These are phyloP conservation scores for Deroplatys truncata DNA, from an alignment of 2,888 invertebrate species.

Conservation along the genomic window DNA sequence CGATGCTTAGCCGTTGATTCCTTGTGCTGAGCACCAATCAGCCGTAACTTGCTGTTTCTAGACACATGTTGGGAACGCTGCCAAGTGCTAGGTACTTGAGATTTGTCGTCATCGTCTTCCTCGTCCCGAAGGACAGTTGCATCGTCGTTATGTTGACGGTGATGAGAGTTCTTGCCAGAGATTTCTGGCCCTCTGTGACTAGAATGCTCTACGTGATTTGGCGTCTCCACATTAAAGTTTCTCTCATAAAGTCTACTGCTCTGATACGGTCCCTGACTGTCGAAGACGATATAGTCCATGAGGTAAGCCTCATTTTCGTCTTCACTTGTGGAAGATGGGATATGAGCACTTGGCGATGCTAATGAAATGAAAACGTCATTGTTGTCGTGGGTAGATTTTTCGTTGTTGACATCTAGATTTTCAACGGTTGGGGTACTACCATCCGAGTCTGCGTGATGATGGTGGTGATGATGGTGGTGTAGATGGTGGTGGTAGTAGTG, in stretches of 20 bases:
- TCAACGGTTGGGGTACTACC: background rate
- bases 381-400: background rate
- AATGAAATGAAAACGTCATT: background rate
- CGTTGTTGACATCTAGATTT: background rate
- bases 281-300: background rate
- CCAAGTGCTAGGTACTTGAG: background rate
- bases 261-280: background rate
- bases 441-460: background rate
- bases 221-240: background rate
- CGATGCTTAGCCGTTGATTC: background rate
- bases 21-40: background rate
- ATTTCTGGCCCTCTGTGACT: background rate
- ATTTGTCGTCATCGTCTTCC: background rate
- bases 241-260: background rate
- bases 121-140: background rate
- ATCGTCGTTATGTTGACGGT: background rate
- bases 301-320: background rate
- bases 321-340: background rate
- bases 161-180: background rate
- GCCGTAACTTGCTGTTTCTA: background rate
- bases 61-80: background rate
- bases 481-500: background rate
- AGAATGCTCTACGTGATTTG: background rate
- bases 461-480: background rate
- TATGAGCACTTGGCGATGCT: background rate